phyloP scores from a whole-genome alignment of 2,113 vertebrate species.

The Pomatorhinus ruficollis region DNA sequence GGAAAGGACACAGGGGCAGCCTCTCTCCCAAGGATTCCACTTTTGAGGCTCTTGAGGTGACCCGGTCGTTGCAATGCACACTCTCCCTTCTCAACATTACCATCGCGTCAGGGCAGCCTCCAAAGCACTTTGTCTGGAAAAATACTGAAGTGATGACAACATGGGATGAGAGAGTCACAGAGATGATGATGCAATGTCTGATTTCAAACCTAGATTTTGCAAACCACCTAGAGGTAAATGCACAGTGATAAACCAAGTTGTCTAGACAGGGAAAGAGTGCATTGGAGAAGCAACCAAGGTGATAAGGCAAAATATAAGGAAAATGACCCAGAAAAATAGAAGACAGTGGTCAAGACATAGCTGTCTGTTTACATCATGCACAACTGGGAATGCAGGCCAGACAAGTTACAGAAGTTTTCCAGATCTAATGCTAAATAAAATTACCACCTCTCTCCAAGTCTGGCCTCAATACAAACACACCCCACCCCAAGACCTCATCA shows the following conservation, averaged over 20 bases:
- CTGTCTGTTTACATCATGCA: neutral
- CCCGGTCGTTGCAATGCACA: accelerated
- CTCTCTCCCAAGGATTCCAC: neutral
- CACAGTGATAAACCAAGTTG: neutral
- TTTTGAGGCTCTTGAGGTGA: neutral
- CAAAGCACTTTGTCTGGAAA: neutral
- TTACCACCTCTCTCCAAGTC: neutral
- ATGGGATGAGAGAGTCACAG: neutral
- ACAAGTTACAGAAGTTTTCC: slow-evolving; percentile 15
- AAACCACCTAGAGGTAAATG: neutral
- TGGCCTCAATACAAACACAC: neutral
- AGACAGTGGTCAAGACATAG: neutral
- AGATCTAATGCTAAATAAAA: neutral
- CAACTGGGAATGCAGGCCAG: slow-evolving; percentile 13
- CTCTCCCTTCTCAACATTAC: neutral
- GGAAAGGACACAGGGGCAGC: neutral
- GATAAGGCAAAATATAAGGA: neutral
- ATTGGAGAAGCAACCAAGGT: neutral
- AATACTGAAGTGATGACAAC: neutral
- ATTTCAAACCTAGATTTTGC: neutral
- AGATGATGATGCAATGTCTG: neutral
- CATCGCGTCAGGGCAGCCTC: neutral
- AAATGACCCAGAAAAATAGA: neutral
- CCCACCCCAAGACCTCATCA: neutral
- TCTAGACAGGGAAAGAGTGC: neutral